A percentile compares a stretch with the other conserved stretches of the same genome.
These are phyloP conservation scores for Rhabditoides inermis DNA, from an alignment of 2,888 invertebrate genomes.

Conservation along the genomic window DNA sequence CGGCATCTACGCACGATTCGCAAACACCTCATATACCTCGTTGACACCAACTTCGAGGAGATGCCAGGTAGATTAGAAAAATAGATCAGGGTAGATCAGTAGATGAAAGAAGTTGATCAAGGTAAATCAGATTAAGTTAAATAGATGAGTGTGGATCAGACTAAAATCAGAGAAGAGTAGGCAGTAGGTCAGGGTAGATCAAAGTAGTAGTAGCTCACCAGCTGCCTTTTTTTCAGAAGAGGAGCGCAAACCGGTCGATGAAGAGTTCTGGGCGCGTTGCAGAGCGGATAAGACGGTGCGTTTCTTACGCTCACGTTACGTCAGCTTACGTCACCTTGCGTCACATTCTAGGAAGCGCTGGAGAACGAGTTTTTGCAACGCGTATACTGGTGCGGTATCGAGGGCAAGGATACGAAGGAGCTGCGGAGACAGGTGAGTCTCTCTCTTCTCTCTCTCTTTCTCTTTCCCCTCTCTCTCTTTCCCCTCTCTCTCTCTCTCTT, in stretches of 20 bases:
- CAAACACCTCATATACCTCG: slow-evolving; percentile 80
- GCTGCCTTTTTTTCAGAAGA: no score
- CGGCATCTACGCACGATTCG: slow-evolving; percentile 77
- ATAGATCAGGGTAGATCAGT: no score
- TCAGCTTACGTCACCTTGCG: background rate
- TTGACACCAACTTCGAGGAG: slow-evolving; percentile 60
- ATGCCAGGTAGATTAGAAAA: no score
- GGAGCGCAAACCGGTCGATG: slow-evolving; percentile 31
- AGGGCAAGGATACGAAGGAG: slow-evolving; percentile 5
- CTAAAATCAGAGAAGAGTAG: no score
- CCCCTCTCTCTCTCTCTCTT: slow-evolving; percentile 13
- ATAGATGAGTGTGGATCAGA: slow-evolving; percentile 1
- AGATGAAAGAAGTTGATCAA: no score
- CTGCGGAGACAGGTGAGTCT: slow-evolving; percentile 6
- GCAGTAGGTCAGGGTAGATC: no score
- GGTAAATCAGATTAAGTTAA: background rate
- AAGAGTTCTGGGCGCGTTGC: slow-evolving; percentile 41
- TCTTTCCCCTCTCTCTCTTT: background rate
- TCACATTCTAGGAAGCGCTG: slow-evolving; percentile 44
- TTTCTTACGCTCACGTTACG: background rate
- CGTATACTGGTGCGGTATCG: slow-evolving; percentile 79
- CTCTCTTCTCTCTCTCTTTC: background rate
- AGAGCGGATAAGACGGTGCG: slow-evolving; percentile 22
- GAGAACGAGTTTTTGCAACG: slow-evolving; percentile 70
- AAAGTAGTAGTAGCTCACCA: no score